These are phyloP conservation scores for Sepioteuthis lessoniana DNA, from an alignment of 2,888 invertebrate species.

Conservation along the genomic window DNA sequence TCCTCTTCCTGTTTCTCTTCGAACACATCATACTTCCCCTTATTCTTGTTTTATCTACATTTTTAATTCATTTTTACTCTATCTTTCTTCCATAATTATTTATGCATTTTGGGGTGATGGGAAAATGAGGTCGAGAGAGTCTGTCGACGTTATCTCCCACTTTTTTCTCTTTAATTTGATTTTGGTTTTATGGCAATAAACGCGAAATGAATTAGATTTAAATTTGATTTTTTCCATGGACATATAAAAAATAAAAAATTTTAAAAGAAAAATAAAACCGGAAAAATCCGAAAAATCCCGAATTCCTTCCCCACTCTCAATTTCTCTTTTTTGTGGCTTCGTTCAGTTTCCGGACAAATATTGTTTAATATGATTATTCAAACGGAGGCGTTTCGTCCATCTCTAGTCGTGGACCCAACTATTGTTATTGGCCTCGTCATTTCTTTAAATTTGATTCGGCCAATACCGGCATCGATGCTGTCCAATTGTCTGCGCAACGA, in stretches of 20 bases:
- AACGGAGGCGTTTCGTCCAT: not conserved
- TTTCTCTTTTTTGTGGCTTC: not conserved
- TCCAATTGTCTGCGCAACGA: not conserved
- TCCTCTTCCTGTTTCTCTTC: no score
- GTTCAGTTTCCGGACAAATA: not conserved
- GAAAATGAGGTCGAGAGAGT: no score
- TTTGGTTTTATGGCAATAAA: not conserved
- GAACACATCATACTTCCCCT: no score
- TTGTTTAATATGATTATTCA: not conserved
- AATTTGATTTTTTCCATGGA: not conserved
- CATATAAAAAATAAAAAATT: not conserved
- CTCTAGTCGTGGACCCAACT: not conserved
- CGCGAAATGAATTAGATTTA: not conserved
- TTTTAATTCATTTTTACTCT: no score
- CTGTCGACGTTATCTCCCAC: no score
- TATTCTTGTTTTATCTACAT: no score
- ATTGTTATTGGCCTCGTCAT: not conserved
- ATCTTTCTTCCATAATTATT: no score
- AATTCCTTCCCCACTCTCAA: no score
- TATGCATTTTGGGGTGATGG: no score
- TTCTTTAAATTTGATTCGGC: not conserved
- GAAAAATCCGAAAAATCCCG: no score
- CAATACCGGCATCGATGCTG: not conserved
- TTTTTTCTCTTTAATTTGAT: no score
- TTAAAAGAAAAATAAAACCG: no score